phyloP scores from a whole-genome alignment of 92 coral and sea anemone genomes.

The Montipora capitata region DNA sequence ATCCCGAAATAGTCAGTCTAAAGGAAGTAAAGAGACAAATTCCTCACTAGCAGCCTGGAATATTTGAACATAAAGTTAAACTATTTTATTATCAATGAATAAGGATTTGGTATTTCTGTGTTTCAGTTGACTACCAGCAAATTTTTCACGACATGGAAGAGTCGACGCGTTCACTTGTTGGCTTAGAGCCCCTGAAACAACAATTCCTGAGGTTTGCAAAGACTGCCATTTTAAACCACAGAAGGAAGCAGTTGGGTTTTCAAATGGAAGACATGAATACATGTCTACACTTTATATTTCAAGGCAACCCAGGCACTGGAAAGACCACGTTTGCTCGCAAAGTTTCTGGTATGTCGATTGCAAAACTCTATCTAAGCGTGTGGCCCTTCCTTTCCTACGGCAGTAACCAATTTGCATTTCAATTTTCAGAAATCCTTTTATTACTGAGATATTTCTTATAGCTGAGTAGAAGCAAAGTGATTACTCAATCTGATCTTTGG shows the following conservation, averaged over 20 bases:
- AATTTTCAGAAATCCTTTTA: no score
- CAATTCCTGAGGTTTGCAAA: constrained; percentile 56
- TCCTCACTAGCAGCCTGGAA: neutral
- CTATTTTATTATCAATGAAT: neutral
- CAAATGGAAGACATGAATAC: constrained; percentile 18
- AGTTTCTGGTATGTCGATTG: constrained; percentile 35
- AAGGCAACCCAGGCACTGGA: constrained; percentile 70
- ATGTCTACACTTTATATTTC: constrained; percentile 48
- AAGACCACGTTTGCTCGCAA: constrained; percentile 66
- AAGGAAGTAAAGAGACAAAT: neutral
- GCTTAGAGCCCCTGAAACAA: constrained; percentile 48
- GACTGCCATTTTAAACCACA: constrained; percentile 45
- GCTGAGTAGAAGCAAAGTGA: no score
- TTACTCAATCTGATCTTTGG: no score
- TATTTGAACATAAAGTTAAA: neutral
- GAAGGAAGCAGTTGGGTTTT: constrained; percentile 50
- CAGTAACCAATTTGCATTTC: no score
- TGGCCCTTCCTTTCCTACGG: no score
- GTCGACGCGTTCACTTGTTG: constrained; percentile 32
- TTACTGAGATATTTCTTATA: no score
- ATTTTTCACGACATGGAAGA: constrained; percentile 31
- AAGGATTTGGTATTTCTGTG: neutral
- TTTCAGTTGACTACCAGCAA: constrained; percentile 42
- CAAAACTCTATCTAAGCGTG: no score
- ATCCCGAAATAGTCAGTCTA: no score